Percentiles rank a stretch among this genome's conserved stretches.
These are phyloP conservation scores for Drosophila niveifrons DNA, from an alignment of 2,888 invertebrate genomes.

Conservation along the genomic window DNA sequence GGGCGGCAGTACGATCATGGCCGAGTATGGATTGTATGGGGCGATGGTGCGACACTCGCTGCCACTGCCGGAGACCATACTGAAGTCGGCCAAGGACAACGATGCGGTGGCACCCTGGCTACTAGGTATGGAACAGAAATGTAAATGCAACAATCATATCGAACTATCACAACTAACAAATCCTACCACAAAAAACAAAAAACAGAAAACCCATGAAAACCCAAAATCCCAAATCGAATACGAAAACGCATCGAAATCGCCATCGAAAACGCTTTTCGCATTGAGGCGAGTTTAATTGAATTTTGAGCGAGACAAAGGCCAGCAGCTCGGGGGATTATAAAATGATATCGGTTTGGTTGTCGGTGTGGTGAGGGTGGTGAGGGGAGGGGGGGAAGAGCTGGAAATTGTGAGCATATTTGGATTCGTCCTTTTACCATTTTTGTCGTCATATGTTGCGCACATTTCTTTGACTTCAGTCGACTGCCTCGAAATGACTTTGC, in stretches of 20 bases:
- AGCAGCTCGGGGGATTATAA: conserved; percentile 69
- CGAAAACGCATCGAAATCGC: conserved; percentile 1
- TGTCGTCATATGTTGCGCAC: conserved; percentile 79
- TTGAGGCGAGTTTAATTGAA: conserved; percentile 66
- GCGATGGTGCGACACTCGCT: conserved; percentile 99
- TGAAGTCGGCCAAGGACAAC: conserved; percentile 98
- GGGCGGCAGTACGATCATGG: conserved; percentile 99
- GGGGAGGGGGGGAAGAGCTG: not conserved
- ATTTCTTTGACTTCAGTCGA: conserved; percentile 50
- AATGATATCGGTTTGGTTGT: conserved; percentile 47
- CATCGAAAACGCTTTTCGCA: conserved; percentile 35
- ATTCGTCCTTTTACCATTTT: conserved; percentile 25
- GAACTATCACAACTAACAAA: conserved; percentile 33
- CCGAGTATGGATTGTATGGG: conserved; percentile 99
- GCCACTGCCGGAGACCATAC: conserved; percentile 98
- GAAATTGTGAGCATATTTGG: conserved; percentile 82
- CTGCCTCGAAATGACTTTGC: conserved; percentile 76
- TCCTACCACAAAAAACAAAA: not conserved
- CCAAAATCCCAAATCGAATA: not conserved
- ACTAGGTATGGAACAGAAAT: conserved; percentile 91
- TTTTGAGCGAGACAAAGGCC: conserved; percentile 66
- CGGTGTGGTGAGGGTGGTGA: too few relatives aligned
- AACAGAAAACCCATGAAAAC: not conserved
- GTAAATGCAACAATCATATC: conserved; percentile 85
- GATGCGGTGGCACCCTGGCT: conserved; percentile 99